Conservation (phyloP, 2,888 invertebrate genomes). For the Muschampia staudingeri region DNA sequence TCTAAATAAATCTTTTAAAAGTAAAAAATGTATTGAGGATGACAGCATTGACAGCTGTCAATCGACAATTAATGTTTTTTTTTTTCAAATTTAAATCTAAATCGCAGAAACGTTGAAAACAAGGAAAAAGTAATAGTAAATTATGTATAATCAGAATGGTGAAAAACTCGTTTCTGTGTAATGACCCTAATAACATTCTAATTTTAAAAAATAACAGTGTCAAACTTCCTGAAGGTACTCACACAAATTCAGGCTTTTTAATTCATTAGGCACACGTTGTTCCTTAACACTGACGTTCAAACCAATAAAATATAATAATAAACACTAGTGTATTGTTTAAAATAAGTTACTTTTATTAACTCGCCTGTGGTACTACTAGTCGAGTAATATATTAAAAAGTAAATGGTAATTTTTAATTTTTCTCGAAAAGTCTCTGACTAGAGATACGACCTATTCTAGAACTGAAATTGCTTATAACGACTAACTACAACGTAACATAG, state of each 20-base stretch:
- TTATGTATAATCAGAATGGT: background rate
- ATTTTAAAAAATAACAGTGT: background rate
- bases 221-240: background rate
- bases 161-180: background rate
- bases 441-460: slow-evolving; percentile 88
- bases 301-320: slow-evolving; percentile 74
- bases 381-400: slow-evolving; percentile 87
- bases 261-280: slow-evolving; percentile 41
- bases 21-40: too few relatives aligned
- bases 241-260: background rate
- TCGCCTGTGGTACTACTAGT: slow-evolving; percentile 83
- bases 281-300: slow-evolving; percentile 77
- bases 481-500: slow-evolving; percentile 86
- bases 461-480: slow-evolving; percentile 82
- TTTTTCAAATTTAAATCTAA: too few relatives aligned
- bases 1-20: too few relatives aligned
- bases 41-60: too few relatives aligned
- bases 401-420: slow-evolving; percentile 88
- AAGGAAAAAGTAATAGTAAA: too few relatives aligned
- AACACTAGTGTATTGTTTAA: slow-evolving; percentile 67
- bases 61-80: too few relatives aligned
- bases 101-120: too few relatives aligned
- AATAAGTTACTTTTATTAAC: slow-evolving; percentile 87
- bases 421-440: slow-evolving; percentile 89
- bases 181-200: background rate